Conservation (phyloP, 2,113 vertebrate genomes). For the Calypte anna region DNA sequence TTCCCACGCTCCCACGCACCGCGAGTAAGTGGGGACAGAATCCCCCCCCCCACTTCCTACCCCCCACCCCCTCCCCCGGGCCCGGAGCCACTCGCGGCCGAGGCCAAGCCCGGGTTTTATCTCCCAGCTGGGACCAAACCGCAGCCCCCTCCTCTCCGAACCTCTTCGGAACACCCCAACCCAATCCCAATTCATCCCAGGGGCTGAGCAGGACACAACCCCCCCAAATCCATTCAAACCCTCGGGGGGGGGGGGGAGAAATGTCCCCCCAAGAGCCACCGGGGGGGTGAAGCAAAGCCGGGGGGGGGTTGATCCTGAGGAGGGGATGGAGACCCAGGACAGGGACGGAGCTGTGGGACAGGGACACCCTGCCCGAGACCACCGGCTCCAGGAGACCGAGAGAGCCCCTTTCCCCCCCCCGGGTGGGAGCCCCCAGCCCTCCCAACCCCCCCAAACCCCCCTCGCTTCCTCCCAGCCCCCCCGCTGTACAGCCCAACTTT, state of each 20-base stretch:
- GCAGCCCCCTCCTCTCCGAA: background rate
- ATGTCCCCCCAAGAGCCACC: too few relatives aligned
- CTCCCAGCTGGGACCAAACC: background rate
- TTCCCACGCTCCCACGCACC: background rate
- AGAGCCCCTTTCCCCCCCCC: background rate
- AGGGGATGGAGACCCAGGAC: background rate
- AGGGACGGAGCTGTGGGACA: too few relatives aligned
- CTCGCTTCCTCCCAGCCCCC: background rate
- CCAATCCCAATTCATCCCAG: too few relatives aligned
- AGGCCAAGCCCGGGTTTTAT: background rate
- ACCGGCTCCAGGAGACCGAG: accelerated
- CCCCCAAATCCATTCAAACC: background rate
- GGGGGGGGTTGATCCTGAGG: too few relatives aligned
- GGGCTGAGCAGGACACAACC: background rate
- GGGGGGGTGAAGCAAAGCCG: background rate
- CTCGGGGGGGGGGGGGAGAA: accelerated
- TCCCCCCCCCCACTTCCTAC: too few relatives aligned
- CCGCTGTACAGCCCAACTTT: constrained; percentile 52
- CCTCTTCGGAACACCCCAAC: background rate
- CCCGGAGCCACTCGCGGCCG: accelerated
- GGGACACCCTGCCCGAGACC: background rate
- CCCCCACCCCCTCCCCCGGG: too few relatives aligned
- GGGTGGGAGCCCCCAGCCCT: background rate
- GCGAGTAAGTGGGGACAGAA: too few relatives aligned
- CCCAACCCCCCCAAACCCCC: background rate